Conservation (phyloP, 1,140 invertebrate species). For the Thaumetopoea pityocampa region DNA sequence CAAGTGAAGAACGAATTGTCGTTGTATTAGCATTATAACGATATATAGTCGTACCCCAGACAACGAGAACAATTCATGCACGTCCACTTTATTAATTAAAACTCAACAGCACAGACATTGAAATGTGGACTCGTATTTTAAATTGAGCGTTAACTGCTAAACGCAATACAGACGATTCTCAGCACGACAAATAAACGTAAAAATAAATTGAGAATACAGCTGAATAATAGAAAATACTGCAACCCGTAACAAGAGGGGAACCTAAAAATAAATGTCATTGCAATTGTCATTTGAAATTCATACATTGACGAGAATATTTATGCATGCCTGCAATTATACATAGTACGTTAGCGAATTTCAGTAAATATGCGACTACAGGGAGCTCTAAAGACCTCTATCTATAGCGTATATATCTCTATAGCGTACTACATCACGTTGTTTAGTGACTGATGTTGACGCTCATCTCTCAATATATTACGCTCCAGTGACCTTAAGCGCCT, state of each 20-base stretch:
- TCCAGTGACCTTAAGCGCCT: too few species aligned
- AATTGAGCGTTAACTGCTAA: constrained; percentile 2
- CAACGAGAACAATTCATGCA: constrained; percentile 29
- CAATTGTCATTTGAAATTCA: background rate
- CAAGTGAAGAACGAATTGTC: constrained; percentile 28
- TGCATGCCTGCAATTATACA: too few species aligned
- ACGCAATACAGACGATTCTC: background rate
- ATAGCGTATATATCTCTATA: too few species aligned
- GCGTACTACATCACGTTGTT: too few species aligned
- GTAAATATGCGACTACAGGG: too few species aligned
- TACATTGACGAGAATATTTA: too few species aligned
- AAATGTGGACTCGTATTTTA: constrained; percentile 3
- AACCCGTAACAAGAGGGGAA: constrained; percentile 6
- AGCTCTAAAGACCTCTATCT: too few species aligned
- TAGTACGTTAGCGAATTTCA: too few species aligned
- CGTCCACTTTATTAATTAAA: constrained; percentile 66
- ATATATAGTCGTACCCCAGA: constrained; percentile 30
- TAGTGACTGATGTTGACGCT: too few species aligned
- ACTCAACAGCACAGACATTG: constrained; percentile 28
- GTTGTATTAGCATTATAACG: constrained; percentile 24
- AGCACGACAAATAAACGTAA: background rate
- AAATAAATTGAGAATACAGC: background rate
- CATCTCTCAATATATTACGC: too few species aligned
- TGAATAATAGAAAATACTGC: background rate
- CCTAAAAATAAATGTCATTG: constrained; percentile 3